Percentiles rank a stretch among this genome's conserved stretches.
Conservation (phyloP, 2,888 invertebrate species). For the Eupithecia inturbata region DNA sequence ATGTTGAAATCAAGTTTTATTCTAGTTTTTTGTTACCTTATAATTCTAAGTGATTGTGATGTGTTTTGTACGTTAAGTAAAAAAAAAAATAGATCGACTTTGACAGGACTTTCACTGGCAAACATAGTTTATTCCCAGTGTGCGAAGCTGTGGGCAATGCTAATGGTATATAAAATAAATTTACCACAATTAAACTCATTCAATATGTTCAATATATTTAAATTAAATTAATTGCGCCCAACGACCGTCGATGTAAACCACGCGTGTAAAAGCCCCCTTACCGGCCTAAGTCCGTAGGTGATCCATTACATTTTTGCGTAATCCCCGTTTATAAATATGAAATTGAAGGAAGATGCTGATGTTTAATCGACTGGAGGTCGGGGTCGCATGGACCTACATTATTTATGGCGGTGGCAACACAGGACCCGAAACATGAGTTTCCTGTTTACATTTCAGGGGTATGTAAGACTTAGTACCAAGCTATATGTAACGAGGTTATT, state of each 20-base stretch:
- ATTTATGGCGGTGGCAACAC: conserved; percentile 72
- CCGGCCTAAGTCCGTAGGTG: conserved; percentile 80
- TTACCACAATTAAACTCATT: too few relatives aligned
- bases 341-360: conserved; percentile 83
- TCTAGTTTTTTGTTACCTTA: too few relatives aligned
- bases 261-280: conserved; percentile 33
- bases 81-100: too few relatives aligned
- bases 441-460: conserved; percentile 36
- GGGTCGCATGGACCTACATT: conserved; percentile 66
- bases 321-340: conserved; percentile 84
- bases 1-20: too few relatives aligned
- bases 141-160: too few relatives aligned
- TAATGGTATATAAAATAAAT: too few relatives aligned
- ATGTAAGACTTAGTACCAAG: not conserved
- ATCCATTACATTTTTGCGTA: conserved; percentile 85
- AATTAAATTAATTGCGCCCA: not conserved
- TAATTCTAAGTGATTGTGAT: too few relatives aligned
- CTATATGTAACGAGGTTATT: too few relatives aligned
- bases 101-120: not conserved
- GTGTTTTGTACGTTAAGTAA: too few relatives aligned
- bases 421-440: conserved; percentile 51
- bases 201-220: too few relatives aligned
- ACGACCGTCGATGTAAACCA: not conserved
- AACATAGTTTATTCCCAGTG: too few relatives aligned
- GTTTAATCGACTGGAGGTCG: conserved; percentile 84